A percentile compares a stretch with the other conserved stretches of the same genome.
Conservation (phyloP, 1,140 invertebrate genomes). For the Drosophila simulans region DNA sequence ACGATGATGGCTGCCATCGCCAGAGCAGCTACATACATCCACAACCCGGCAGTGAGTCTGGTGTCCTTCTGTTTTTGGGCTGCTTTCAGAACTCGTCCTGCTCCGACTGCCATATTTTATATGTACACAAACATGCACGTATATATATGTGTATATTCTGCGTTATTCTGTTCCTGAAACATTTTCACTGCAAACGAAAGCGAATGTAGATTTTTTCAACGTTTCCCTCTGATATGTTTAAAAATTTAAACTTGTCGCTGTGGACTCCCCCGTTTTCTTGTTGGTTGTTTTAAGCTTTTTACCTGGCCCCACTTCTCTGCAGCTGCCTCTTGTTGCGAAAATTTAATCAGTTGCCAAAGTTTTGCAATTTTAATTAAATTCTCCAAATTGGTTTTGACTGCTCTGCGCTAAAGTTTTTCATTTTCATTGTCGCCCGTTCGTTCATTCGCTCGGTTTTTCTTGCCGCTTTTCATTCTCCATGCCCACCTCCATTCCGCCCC, state of each 20-base stretch:
- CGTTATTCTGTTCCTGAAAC: constrained; percentile 42
- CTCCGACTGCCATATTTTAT: constrained; percentile 66
- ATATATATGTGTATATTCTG: constrained; percentile 7
- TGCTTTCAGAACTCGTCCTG: constrained; percentile 56
- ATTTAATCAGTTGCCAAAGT: constrained; percentile 84
- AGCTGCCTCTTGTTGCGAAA: constrained; percentile 54
- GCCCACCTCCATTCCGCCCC: not conserved
- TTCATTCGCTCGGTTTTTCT: constrained; percentile 27
- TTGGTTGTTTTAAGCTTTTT: constrained; percentile 73
- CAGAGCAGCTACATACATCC: constrained; percentile 49
- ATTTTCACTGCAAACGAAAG: constrained; percentile 74
- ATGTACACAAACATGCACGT: constrained; percentile 14
- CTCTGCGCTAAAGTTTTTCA: constrained; percentile 79
- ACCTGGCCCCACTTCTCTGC: constrained; percentile 49
- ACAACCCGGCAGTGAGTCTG: constrained; percentile 33
- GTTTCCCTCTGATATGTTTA: constrained; percentile 62
- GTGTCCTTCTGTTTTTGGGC: constrained; percentile 59
- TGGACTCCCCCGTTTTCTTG: constrained; percentile 3
- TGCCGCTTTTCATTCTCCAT: constrained; percentile 43
- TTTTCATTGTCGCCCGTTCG: constrained; percentile 68
- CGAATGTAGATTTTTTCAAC: constrained; percentile 79
- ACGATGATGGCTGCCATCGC: constrained; percentile 72
- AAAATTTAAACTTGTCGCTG: constrained; percentile 78
- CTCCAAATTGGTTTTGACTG: constrained; percentile 83
- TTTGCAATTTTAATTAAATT: constrained; percentile 84